phyloP scores from a whole-genome alignment of 2,113 vertebrate species.

The Cettia cetti region DNA sequence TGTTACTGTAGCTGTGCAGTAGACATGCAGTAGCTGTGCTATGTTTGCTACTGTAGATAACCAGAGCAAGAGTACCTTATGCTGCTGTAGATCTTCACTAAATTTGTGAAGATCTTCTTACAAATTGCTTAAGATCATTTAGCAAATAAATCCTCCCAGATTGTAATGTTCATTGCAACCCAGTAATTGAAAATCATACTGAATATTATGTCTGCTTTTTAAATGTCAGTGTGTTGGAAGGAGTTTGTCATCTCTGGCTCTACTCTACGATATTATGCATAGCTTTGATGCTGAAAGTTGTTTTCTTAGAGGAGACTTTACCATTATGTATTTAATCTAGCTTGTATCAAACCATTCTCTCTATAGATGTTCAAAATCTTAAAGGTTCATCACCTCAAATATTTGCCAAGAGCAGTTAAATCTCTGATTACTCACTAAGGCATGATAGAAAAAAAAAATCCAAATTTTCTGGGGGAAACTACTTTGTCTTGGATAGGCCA shows the following conservation, averaged over 20 bases:
- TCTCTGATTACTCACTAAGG: not conserved
- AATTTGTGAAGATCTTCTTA: not conserved
- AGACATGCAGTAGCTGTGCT: not conserved
- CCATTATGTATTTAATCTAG: not conserved
- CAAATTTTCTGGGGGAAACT: not conserved
- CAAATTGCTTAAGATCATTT: not conserved
- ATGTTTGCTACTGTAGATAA: not conserved
- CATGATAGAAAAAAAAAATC: not conserved
- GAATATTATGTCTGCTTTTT: not conserved
- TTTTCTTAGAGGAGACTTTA: not conserved
- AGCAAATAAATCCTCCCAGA: not conserved
- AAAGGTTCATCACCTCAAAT: not conserved
- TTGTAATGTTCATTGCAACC: not conserved
- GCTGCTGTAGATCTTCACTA: not conserved
- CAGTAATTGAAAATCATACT: not conserved
- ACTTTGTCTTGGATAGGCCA: not conserved
- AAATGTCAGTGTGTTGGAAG: not conserved
- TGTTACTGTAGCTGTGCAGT: not conserved
- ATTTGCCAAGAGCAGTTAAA: not conserved
- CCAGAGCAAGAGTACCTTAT: not conserved
- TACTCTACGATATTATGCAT: not conserved
- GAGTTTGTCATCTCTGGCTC: not conserved
- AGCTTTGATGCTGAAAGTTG: not conserved
- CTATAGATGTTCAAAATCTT: not conserved
- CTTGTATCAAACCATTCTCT: not conserved